Evolutionary conservation across 1,140 invertebrate species (phyloP).

Genomic region (Riptortus pedestris): DNA sequence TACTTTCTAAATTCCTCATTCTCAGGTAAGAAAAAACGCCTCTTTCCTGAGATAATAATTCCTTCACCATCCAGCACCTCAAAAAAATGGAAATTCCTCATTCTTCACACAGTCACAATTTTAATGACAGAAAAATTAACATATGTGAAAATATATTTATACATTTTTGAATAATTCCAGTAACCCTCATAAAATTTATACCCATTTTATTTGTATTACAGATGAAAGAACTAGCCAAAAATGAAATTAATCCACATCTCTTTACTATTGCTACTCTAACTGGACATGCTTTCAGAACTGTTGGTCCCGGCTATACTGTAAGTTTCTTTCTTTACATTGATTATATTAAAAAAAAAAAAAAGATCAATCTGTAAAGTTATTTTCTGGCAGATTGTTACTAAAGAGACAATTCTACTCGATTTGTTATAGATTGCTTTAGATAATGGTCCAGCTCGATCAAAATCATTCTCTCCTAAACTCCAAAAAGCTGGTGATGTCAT

Average conservation of each 20-base stretch:
- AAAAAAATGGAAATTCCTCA: too few relatives aligned
- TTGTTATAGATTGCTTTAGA: slow-evolving; percentile 61
- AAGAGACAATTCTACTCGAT: too few relatives aligned
- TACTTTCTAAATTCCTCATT: too few relatives aligned
- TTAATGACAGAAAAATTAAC: neutral
- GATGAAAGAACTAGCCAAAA: slow-evolving; percentile 55
- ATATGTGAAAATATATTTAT: neutral
- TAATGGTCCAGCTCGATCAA: slow-evolving; percentile 72
- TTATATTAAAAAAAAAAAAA: too few relatives aligned
- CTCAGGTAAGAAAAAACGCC: too few relatives aligned
- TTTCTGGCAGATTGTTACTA: too few relatives aligned
- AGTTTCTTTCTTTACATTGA: slow-evolving; percentile 37
- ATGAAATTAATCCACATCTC: slow-evolving; percentile 66
- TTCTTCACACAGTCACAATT: too few relatives aligned
- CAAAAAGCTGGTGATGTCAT: slow-evolving; percentile 61
- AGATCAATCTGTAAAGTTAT: too few relatives aligned
- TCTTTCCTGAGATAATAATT: too few relatives aligned
- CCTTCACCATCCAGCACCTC: too few relatives aligned
- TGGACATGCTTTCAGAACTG: slow-evolving; percentile 68
- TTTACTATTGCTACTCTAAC: slow-evolving; percentile 93
- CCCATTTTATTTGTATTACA: slow-evolving; percentile 35
- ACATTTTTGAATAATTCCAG: neutral
- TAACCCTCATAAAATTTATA: neutral
- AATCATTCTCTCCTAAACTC: slow-evolving; percentile 50
- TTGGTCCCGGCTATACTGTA: slow-evolving; percentile 68